phyloP scores from a whole-genome alignment of 2,113 vertebrate species.

The Rhinolophus ferrumequinum region DNA sequence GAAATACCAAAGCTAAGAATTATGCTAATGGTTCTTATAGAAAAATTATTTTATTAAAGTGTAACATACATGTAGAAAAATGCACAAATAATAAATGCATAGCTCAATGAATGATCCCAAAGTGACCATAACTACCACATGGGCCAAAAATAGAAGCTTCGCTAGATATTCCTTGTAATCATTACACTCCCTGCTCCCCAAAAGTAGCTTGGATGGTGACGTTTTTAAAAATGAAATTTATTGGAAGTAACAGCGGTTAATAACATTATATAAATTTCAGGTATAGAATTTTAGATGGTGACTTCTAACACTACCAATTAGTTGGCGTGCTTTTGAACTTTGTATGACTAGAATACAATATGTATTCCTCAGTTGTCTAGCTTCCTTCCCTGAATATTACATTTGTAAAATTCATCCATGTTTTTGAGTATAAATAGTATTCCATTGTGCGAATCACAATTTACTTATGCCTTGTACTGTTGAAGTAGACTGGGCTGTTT shows the following conservation, averaged over 20 bases:
- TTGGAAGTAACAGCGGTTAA: background rate
- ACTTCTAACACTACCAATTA: background rate
- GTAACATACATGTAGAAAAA: background rate
- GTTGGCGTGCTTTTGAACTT: background rate
- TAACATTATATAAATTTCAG: background rate
- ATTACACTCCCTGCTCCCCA: background rate
- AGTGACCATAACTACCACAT: background rate
- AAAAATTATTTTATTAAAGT: background rate
- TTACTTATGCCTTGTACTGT: background rate
- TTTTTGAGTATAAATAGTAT: background rate
- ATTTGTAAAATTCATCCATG: constrained; percentile 9
- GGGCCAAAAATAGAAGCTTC: background rate
- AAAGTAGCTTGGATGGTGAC: background rate
- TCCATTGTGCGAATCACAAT: background rate
- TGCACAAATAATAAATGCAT: background rate
- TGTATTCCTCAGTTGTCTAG: background rate
- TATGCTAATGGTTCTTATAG: background rate
- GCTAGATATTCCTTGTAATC: background rate
- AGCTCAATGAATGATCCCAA: background rate
- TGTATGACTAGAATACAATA: background rate
- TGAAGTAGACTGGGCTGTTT: background rate
- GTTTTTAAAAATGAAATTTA: background rate
- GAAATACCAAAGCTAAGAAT: background rate
- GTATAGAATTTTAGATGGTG: background rate
- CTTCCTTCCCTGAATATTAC: background rate